Evolutionary conservation across 2,888 invertebrate genomes (phyloP).

Genomic region (Pedicia rivosa): DNA sequence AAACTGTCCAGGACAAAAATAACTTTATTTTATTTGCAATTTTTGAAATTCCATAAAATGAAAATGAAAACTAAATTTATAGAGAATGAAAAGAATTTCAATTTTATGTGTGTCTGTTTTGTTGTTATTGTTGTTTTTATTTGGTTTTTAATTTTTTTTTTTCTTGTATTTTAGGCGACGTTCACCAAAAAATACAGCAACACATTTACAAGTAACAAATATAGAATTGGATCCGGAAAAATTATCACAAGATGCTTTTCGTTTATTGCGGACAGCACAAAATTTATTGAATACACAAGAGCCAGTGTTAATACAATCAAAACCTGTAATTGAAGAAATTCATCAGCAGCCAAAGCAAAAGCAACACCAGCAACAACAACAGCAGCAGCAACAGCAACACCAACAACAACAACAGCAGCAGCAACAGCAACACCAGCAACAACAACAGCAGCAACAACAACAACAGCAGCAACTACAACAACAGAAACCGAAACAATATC

Average conservation of each 20-base stretch:
- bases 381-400: neutral
- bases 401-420: neutral
- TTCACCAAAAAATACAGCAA: constrained; percentile 10
- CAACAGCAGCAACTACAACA: neutral
- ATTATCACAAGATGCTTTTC: constrained; percentile 47
- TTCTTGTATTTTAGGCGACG: constrained; percentile 12
- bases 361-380: neutral
- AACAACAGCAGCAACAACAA: neutral
- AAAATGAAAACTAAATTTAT: no score
- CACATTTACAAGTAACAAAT: neutral
- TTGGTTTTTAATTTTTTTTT: constrained; percentile 1
- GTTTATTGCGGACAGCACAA: constrained; percentile 45
- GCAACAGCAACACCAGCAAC: neutral
- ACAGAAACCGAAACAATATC: neutral
- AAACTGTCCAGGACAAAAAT: no score
- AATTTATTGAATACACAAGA: constrained; percentile 46
- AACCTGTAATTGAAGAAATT: neutral
- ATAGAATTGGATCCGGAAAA: constrained; percentile 40
- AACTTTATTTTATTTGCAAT: no score
- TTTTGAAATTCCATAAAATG: no score
- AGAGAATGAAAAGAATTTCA: no score
- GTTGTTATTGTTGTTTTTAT: neutral
- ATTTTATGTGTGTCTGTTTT: no score
- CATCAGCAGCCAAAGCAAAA: neutral
- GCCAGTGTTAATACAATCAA: constrained; percentile 35